A percentile compares a stretch with the other conserved stretches of the same genome.
These are phyloP conservation scores for Xerus rutilus DNA, from an alignment of 2,797 vertebrate species.

Conservation along the genomic window DNA sequence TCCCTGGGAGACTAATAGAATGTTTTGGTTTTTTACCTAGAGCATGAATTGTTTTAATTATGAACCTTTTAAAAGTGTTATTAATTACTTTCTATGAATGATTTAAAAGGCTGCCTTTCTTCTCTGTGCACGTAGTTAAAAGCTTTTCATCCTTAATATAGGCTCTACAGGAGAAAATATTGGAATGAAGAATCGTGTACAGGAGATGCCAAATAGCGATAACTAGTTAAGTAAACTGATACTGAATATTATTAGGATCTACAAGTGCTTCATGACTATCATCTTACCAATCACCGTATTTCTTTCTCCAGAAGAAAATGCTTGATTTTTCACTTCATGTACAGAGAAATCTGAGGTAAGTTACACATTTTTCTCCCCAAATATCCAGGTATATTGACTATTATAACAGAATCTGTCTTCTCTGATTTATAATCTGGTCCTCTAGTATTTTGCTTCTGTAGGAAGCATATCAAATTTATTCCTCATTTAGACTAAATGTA, in stretches of 20 bases:
- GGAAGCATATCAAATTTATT: constrained; percentile 44
- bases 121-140: constrained; percentile 52
- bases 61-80: constrained; percentile 57
- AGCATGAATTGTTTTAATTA: constrained; percentile 65
- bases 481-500: neutral
- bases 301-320: constrained; percentile 18
- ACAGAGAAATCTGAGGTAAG: neutral
- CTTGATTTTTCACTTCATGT: neutral
- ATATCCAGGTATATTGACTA: neutral
- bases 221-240: neutral
- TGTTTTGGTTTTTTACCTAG: neutral
- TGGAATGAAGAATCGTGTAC: neutral
- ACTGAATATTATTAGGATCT: neutral
- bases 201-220: neutral
- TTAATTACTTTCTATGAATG: constrained; percentile 65
- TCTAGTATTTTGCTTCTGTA: constrained; percentile 14
- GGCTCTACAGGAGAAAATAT: neutral
- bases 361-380: neutral
- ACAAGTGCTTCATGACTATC: neutral
- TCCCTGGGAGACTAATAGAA: neutral
- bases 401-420: neutral
- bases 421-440: neutral
- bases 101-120: constrained; percentile 52
- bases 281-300: neutral
- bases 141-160: constrained; percentile 59